phyloP scores from a whole-genome alignment of 2,113 vertebrate species.

The Catharus bicknelli region DNA sequence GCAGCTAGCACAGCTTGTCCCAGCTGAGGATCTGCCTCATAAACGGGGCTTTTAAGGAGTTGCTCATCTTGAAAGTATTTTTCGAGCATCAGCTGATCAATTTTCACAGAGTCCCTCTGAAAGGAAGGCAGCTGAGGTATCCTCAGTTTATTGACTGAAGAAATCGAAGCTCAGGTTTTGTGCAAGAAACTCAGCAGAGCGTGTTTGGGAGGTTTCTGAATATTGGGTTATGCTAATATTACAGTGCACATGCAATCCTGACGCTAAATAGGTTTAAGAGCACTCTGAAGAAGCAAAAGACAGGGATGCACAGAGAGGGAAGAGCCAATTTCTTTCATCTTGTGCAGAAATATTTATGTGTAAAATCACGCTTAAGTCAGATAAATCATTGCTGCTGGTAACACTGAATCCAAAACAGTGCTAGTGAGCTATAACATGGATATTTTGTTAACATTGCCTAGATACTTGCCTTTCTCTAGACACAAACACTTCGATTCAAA shows the following conservation, averaged over 20 bases:
- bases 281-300: background rate
- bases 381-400: background rate
- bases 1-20: fast-evolving
- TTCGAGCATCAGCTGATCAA: background rate
- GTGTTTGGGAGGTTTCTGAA: background rate
- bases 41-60: background rate
- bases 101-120: background rate
- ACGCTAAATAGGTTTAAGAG: background rate
- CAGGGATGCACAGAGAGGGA: background rate
- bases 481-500: background rate
- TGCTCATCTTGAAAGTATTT: background rate
- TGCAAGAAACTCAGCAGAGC: background rate
- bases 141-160: background rate
- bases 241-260: too few relatives aligned
- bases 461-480: background rate
- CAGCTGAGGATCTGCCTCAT: background rate
- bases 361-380: background rate
- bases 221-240: fast-evolving
- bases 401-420: background rate
- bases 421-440: fast-evolving
- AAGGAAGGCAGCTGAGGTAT: background rate
- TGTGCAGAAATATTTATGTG: background rate
- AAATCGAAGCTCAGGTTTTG: background rate
- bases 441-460: background rate
- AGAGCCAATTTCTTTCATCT: background rate